Conservation (phyloP, 2,113 vertebrate species). For the Rhea americana region DNA sequence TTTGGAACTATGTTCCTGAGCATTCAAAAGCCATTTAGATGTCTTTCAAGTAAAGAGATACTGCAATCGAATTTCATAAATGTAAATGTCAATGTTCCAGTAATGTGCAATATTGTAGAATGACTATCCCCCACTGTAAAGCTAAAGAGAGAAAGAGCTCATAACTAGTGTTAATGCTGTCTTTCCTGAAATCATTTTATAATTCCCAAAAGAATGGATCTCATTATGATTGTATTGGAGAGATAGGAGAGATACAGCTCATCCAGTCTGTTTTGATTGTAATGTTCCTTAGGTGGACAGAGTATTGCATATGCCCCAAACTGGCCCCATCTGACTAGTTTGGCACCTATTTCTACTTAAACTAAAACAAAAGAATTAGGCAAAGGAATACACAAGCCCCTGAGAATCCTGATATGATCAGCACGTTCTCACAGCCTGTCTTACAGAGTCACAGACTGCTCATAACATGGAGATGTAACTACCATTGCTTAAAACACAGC, state of each 20-base stretch:
- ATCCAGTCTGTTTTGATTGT: background rate
- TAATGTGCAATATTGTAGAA: background rate
- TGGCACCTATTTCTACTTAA: background rate
- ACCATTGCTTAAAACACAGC: background rate
- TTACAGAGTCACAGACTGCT: background rate
- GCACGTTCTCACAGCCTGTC: accelerated
- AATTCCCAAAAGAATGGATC: background rate
- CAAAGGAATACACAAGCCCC: background rate
- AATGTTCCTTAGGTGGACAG: background rate
- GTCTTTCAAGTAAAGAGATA: background rate
- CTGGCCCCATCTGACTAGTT: background rate
- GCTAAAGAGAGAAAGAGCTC: background rate
- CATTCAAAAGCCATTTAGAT: background rate
- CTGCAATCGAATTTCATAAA: background rate
- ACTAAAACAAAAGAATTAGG: background rate
- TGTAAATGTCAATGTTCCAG: background rate
- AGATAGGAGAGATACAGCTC: background rate
- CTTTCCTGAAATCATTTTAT: background rate
- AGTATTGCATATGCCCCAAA: background rate
- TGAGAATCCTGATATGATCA: background rate
- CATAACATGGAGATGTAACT: background rate
- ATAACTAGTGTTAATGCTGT: background rate
- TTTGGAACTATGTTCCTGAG: background rate
- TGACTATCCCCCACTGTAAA: background rate
- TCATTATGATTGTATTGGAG: background rate